Evolutionary conservation across 1,140 invertebrate species (phyloP).

Genomic region (Tribolium castaneum): DNA sequence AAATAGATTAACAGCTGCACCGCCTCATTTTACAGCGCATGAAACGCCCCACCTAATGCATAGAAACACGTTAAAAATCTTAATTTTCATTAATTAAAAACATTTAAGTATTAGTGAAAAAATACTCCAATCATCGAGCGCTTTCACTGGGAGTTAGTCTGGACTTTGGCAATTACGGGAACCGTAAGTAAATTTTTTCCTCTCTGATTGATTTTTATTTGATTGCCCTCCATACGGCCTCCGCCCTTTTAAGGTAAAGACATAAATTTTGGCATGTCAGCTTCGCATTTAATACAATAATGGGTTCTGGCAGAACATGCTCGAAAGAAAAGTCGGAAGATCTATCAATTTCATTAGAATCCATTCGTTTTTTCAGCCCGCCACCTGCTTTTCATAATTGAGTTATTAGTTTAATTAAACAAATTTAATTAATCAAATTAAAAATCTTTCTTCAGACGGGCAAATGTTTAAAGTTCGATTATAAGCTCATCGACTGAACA

Average conservation of each 20-base stretch:
- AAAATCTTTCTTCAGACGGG: not conserved
- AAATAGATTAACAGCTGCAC: not conserved
- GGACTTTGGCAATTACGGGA: not conserved
- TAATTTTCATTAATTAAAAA: no score
- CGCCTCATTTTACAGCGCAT: not conserved
- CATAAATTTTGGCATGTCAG: conserved; percentile 23
- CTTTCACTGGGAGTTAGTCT: no score
- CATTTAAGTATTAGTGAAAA: no score
- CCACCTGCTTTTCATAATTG: not conserved
- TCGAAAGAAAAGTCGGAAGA: not conserved
- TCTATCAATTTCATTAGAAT: conserved; percentile 17
- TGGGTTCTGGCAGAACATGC: not conserved
- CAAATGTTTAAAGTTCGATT: conserved; percentile 12
- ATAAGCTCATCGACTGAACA: not conserved
- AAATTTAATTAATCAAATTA: not conserved
- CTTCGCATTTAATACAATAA: conserved; percentile 24
- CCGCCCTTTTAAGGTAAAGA: conserved; percentile 2
- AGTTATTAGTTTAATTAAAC: conserved; percentile 1
- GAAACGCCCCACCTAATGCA: not conserved
- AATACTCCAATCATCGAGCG: no score
- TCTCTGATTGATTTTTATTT: not conserved
- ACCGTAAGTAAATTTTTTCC: not conserved
- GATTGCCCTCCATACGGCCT: not conserved
- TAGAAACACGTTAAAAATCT: not conserved
- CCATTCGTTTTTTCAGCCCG: not conserved